Conservation (phyloP, 2,113 vertebrate genomes). For the Aviceda subcristata region DNA sequence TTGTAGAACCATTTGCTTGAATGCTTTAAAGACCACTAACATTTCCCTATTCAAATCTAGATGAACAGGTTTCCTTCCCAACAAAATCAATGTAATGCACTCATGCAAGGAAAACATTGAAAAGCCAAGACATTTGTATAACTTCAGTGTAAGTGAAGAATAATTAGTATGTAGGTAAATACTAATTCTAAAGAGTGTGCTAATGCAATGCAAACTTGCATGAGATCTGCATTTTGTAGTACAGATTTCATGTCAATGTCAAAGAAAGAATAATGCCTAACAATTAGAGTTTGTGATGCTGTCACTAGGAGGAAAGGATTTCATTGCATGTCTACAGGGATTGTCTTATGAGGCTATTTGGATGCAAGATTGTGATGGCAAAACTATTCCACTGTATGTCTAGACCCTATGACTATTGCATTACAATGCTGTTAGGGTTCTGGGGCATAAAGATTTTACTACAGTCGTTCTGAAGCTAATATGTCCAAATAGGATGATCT, state of each 20-base stretch:
- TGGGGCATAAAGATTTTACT: slow-evolving; percentile 41
- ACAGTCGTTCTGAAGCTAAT: background rate
- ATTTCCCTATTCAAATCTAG: background rate
- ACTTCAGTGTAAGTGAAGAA: background rate
- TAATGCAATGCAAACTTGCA: background rate
- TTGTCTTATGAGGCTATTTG: slow-evolving; percentile 63
- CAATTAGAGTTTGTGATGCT: slow-evolving; percentile 55
- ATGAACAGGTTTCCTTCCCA: background rate
- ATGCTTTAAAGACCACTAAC: background rate
- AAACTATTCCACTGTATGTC: slow-evolving; percentile 49
- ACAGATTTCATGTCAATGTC: slow-evolving; percentile 33
- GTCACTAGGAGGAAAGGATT: slow-evolving; percentile 37
- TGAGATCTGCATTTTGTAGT: background rate
- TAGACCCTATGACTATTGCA: slow-evolving; percentile 33
- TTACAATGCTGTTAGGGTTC: slow-evolving; percentile 32
- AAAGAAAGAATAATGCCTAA: slow-evolving; percentile 44
- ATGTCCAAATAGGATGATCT: background rate
- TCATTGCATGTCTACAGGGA: slow-evolving; percentile 55
- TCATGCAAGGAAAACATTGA: background rate
- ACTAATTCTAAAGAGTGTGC: background rate
- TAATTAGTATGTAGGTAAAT: background rate
- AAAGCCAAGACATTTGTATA: background rate
- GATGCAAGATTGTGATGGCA: slow-evolving; percentile 46
- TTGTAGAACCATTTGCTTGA: background rate
- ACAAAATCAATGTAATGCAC: background rate